Base-by-base conservation (phyloP, 2,113 vertebrate species). In the Megaleporinus macrocephalus region DNA sequence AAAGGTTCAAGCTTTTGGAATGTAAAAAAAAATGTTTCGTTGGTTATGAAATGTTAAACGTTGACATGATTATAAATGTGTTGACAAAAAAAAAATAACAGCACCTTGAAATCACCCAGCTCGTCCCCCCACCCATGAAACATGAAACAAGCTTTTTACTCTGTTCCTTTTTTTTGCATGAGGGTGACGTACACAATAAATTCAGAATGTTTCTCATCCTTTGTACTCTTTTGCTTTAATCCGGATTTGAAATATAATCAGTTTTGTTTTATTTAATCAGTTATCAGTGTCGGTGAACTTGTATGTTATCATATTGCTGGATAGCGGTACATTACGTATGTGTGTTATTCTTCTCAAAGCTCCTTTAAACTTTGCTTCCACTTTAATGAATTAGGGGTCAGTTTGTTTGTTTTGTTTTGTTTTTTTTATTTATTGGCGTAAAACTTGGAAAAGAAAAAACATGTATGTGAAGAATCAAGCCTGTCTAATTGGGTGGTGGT, bases 61-160 rank as follows among this genome's bases (percentile, higher is more conserved):
- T 84, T 73, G 24, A 20, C 49, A 10, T 69, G 55, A 57, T 27
- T 6, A 49, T 55, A 47, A 71, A 72, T 26, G 57, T 66, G 57
- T 68, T 79, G 76, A 85, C 61, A 83, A 75, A 59, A 59, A 78
- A 59, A 68, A 84, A 74, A 55, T 20, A 61, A 73, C 13, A 29
- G 80, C 80, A 82, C 86, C 80, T 87, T 87, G 74, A 75, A 68
- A 73, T 75, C 66, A 65, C 59, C 81, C 66, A 80, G 79, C 57
- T n/a, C n/a, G n/a, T n/a, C n/a, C n/a, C n/a, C n/a, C n/a, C n/a
- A n/a, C n/a, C n/a, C n/a, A n/a, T n/a, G n/a, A n/a, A n/a, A 57
- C 44, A 61, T 18, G 20, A 61, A 61, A 5, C 26, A 44, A 36
- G 49, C 49, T 75, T 68, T 20, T 15, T 77, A 36, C 36, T 7